Evolutionary conservation across 2,888 invertebrate species (phyloP), one percentile per base, ranked within the genome.

Genomic region (Synanthedon formicaeformis): DNA sequence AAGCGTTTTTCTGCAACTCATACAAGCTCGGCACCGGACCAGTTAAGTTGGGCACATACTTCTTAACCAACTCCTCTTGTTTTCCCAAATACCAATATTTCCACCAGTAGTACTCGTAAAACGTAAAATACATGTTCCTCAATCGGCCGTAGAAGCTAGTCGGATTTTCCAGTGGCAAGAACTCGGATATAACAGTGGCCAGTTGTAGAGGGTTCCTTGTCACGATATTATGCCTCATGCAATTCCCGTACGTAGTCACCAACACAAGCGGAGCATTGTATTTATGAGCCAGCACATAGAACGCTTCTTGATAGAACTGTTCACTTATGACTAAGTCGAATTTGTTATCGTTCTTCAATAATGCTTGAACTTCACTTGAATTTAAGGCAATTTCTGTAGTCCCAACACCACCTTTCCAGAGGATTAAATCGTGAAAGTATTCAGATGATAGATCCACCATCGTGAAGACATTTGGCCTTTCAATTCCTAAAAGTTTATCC

Each of bases 81-180:
- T 75, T 65, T 8, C 69, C 69, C 50, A 88, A 61, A 59, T 75
- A 82, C 73, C 78, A 79, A 57, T 66, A 78, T 50, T 65, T 75
- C 80, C 82, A 86, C 70, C 79, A 76, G 40, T 81, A 50, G 52
- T 73, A 81, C 57, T 88, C 88, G 41, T 85, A 86, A 0, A 66
- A 48, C 0, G 76, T 72, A 53, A 81, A 81, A 50, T 82, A 85
- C 0, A 87, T 71, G 62, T 91, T 92, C 27, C 77, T 66, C 0
- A 90, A 50, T 57, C 92, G 72, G 16, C 71, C 81, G 62, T 71
- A 68, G 57, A 92, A 90, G 45, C 73, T 88, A 73, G 89, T 88
- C 23, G 89, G 89, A 1, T 87, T 77, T 45, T 74, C 67, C 2
- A 83, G 50, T 11, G 69, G 65, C n/a, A 83, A 57, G 58, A 82